Evolutionary conservation across 2,113 vertebrate species (phyloP).

Genomic region (Eurypyga helias): DNA sequence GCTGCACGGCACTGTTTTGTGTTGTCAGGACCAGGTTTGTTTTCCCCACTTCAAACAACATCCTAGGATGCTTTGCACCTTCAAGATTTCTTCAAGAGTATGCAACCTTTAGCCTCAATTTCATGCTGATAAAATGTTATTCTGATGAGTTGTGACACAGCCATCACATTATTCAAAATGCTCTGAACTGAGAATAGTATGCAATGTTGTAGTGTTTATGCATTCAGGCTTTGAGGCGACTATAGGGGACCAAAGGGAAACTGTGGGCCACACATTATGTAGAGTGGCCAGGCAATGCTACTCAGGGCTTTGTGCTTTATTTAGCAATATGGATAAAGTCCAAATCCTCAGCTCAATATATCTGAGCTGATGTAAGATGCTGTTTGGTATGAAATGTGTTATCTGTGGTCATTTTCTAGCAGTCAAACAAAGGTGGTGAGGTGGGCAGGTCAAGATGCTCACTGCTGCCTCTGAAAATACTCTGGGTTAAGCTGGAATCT

Average conservation of each 20-base stretch:
- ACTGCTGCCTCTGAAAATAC: background rate
- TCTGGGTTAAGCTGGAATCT: background rate
- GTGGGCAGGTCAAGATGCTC: background rate
- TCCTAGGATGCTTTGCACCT: background rate
- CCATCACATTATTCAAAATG: background rate
- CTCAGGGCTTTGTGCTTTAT: background rate
- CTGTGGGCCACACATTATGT: background rate
- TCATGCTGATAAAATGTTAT: background rate
- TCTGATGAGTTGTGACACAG: background rate
- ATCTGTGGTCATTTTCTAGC: background rate
- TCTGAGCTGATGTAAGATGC: background rate
- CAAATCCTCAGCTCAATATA: background rate
- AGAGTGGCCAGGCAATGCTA: background rate
- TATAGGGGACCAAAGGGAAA: background rate
- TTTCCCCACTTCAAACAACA: background rate
- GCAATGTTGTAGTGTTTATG: background rate
- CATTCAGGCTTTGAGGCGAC: background rate
- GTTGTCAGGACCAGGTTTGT: background rate
- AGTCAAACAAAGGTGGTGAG: background rate
- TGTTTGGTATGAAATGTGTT: background rate
- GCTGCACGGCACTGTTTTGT: background rate
- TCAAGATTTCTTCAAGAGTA: background rate
- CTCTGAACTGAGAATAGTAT: background rate
- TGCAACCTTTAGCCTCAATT: background rate
- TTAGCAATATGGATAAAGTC: background rate